Conservation (phyloP, 2,113 vertebrate species). For the Phodopus roborovskii region DNA sequence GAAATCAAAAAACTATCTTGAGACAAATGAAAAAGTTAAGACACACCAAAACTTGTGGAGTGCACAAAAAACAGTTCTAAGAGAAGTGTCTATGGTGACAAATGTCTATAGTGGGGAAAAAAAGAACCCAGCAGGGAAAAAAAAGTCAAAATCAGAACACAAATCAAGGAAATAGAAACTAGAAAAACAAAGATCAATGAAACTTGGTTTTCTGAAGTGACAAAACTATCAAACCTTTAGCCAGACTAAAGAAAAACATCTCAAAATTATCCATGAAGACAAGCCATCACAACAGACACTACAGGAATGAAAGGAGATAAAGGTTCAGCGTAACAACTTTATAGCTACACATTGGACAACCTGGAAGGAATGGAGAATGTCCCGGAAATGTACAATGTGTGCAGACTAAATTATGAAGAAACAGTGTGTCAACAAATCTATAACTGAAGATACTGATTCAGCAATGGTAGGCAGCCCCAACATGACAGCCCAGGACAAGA, state of each 20-base stretch:
- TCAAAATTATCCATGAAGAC: background rate
- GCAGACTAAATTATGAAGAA: background rate
- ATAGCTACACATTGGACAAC: background rate
- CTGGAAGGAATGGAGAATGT: background rate
- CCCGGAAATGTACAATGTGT: background rate
- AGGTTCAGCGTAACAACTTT: too few relatives aligned
- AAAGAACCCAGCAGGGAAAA: background rate
- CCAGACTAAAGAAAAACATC: background rate
- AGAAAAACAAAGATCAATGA: background rate
- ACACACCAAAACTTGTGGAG: background rate
- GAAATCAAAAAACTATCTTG: background rate
- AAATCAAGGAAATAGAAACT: too few relatives aligned
- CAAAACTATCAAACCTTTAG: background rate
- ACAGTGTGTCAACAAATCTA: background rate
- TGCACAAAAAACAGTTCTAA: background rate
- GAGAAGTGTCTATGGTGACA: background rate
- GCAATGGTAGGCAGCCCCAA: background rate
- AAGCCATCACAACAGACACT: background rate
- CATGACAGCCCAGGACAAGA: background rate
- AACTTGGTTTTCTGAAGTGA: background rate
- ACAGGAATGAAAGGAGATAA: background rate
- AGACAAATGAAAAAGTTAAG: background rate
- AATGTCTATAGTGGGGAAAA: background rate
- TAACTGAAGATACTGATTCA: background rate
- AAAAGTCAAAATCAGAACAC: too few relatives aligned